These are phyloP conservation scores for Aculops lycopersici DNA, from an alignment of 1,140 invertebrate species.

Conservation along the genomic window DNA sequence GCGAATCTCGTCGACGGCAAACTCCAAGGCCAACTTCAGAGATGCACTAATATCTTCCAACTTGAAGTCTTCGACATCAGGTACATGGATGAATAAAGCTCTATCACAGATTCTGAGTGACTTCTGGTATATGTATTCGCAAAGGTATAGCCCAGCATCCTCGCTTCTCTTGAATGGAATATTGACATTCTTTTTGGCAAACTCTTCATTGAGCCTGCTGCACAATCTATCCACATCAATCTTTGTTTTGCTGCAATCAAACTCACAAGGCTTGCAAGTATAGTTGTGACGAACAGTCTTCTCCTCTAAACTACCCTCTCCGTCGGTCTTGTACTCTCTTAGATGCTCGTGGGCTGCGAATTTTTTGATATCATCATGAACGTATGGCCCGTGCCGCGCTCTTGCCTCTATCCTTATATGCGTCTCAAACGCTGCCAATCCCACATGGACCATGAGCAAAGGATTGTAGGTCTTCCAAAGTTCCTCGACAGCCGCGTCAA, in stretches of 20 bases:
- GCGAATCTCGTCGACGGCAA: conserved; percentile 1
- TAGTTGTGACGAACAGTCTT: neutral
- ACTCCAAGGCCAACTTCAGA: conserved; percentile 2
- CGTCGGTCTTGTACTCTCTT: neutral
- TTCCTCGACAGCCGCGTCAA: neutral
- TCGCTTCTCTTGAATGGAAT: conserved; percentile 1
- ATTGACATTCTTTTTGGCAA: neutral
- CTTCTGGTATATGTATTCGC: conserved; percentile 7
- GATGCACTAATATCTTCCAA: conserved; percentile 4
- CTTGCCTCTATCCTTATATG: neutral
- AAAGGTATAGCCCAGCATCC: conserved; percentile 6
- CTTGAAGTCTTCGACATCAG: neutral
- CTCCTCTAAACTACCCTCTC: neutral
- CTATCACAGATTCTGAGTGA: conserved; percentile 1
- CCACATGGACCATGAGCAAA: neutral
- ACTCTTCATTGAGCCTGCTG: conserved; percentile 1
- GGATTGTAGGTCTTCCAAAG: conserved; percentile 6
- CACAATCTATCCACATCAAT: conserved; percentile 1
- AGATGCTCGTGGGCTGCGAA: neutral
- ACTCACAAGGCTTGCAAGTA: neutral
- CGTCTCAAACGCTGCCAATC: neutral
- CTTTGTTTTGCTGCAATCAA: neutral
- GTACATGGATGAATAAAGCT: conserved; percentile 7
- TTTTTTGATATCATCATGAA: neutral
- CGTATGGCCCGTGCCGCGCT: neutral